Evolutionary conservation across 1,140 invertebrate species (phyloP).

Genomic region (Hycleus cichorii): DNA sequence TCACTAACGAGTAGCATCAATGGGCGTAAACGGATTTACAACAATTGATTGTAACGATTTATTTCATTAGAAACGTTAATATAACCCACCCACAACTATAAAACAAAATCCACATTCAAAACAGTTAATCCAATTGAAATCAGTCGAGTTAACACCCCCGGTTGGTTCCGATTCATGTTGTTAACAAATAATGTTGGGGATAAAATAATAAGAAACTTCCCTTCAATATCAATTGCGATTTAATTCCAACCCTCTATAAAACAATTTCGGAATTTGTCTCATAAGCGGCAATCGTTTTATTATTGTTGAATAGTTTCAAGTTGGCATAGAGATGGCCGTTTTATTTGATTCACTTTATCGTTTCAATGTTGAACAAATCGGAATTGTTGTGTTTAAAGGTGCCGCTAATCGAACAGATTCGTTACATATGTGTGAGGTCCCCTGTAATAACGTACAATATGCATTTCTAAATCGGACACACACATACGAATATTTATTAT

Average conservation of each 20-base stretch:
- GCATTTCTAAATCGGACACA: conserved; percentile 17
- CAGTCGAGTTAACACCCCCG: conserved; percentile 16
- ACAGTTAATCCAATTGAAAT: conserved; percentile 23
- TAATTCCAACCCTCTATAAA: neutral
- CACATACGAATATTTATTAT: conserved; percentile 1
- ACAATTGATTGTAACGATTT: neutral
- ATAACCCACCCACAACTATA: conserved; percentile 17
- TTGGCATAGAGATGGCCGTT: no score
- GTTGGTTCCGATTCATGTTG: no score
- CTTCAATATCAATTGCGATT: conserved; percentile 13
- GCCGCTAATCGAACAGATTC: conserved; percentile 8
- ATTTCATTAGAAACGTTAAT: conserved; percentile 29
- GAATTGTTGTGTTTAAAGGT: conserved; percentile 1
- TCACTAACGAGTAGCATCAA: conserved; percentile 19
- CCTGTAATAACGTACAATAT: conserved; percentile 15
- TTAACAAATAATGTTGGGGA: no score
- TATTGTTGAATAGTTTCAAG: no score
- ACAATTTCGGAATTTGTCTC: no score
- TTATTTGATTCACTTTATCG: no score
- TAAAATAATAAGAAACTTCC: conserved; percentile 1
- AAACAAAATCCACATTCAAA: conserved; percentile 17
- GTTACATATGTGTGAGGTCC: conserved; percentile 15
- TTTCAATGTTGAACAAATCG: conserved; percentile 2
- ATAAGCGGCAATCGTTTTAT: no score
- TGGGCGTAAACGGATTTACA: conserved; percentile 16